These are phyloP conservation scores for Scytalopus superciliaris DNA, from an alignment of 2,113 vertebrate genomes.

Conservation along the genomic window DNA sequence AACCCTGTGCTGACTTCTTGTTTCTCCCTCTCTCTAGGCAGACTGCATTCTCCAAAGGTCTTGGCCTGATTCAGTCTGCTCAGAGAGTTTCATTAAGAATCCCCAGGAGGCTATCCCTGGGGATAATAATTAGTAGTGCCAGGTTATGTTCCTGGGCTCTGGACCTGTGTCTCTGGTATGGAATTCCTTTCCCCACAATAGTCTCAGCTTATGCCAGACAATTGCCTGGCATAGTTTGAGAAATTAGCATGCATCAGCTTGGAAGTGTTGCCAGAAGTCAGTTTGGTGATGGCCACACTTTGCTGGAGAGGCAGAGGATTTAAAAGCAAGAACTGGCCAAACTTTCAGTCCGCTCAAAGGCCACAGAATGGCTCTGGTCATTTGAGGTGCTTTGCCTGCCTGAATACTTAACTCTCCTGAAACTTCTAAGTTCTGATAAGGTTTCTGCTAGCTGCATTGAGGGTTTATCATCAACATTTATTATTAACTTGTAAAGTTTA, in stretches of 20 bases:
- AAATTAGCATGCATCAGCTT: not conserved
- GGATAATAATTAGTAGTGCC: not conserved
- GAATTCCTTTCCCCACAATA: not conserved
- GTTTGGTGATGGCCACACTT: accelerated
- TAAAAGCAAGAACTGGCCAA: not conserved
- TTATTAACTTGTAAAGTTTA: not conserved
- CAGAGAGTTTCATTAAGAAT: not conserved
- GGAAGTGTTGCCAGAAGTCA: not conserved
- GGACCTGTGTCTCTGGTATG: not conserved
- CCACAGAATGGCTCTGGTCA: not conserved
- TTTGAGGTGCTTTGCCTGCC: not conserved
- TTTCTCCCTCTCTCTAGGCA: not conserved
- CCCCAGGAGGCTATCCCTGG: not conserved
- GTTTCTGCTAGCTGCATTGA: not conserved
- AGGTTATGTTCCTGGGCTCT: not conserved
- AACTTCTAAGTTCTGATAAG: not conserved
- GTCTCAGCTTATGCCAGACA: not conserved
- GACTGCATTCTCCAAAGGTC: not conserved
- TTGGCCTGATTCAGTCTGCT: not conserved
- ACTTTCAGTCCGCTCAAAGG: not conserved
- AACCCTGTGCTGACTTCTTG: not conserved
- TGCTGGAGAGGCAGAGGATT: not conserved
- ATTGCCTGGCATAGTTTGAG: not conserved
- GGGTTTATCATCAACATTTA: not conserved
- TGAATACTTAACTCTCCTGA: not conserved